Evolutionary conservation across 2,797 vertebrate genomes (phyloP).

Genomic region (Meda fulgida): DNA sequence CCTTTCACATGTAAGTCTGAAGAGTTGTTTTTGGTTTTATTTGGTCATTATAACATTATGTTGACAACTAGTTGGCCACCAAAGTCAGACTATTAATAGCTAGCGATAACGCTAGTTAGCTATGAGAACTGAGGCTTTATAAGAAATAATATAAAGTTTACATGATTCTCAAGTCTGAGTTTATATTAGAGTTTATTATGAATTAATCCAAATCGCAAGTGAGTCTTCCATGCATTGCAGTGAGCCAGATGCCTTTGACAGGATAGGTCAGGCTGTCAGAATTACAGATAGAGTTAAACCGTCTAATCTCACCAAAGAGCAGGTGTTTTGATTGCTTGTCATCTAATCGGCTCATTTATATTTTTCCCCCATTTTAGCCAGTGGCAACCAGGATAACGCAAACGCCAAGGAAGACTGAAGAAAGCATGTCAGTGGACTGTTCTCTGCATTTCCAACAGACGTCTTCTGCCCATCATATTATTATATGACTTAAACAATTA

Average conservation of each 20-base stretch:
- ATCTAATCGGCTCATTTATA: background rate
- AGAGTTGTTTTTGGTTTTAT: background rate
- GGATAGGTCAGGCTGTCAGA: background rate
- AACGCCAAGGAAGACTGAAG: background rate
- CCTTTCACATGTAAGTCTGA: background rate
- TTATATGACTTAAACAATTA: background rate
- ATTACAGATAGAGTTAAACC: background rate
- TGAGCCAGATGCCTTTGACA: background rate
- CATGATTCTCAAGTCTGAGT: too few species aligned
- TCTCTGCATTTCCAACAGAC: background rate
- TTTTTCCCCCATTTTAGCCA: background rate
- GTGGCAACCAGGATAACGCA: background rate
- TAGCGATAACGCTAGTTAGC: background rate
- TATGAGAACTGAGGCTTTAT: background rate
- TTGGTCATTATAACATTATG: background rate
- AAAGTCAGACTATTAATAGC: background rate
- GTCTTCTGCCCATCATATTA: background rate
- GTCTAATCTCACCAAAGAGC: background rate
- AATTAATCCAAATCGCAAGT: background rate
- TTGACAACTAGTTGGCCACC: background rate
- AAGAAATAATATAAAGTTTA: background rate
- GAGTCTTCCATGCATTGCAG: too few species aligned
- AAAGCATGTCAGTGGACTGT: background rate
- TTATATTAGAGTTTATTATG: background rate
- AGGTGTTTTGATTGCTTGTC: background rate